Percentiles rank a stretch among this genome's conserved stretches.
Conservation (phyloP, 2,888 invertebrate genomes). For the Pinctada fucata region DNA sequence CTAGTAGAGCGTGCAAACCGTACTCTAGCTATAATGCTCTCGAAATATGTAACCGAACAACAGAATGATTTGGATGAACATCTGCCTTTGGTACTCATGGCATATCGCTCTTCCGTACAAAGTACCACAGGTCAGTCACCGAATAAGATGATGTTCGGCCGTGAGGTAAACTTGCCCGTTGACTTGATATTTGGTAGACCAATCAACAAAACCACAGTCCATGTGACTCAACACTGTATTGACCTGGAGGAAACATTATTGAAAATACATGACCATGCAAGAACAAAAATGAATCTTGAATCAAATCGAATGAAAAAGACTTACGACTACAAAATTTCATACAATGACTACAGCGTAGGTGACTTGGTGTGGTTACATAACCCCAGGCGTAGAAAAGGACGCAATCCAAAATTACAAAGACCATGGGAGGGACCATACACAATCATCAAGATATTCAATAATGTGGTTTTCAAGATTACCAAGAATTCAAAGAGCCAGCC, state of each 20-base stretch:
- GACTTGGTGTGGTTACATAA: slow-evolving; percentile 19
- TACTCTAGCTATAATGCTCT: slow-evolving; percentile 37
- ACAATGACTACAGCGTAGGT: slow-evolving; percentile 14
- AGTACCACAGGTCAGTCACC: slow-evolving; percentile 33
- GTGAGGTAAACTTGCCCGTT: slow-evolving; percentile 35
- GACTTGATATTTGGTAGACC: slow-evolving; percentile 29
- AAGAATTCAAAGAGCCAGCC: slow-evolving; percentile 3
- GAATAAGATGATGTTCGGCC: slow-evolving; percentile 39
- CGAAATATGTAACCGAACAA: slow-evolving; percentile 29
- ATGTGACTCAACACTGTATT: slow-evolving; percentile 5
- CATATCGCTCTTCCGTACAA: slow-evolving; percentile 39
- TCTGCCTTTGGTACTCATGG: slow-evolving; percentile 33
- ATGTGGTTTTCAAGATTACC: slow-evolving; percentile 11
- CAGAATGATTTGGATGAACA: slow-evolving; percentile 38
- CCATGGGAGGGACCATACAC: slow-evolving; percentile 17
- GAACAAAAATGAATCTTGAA: slow-evolving; percentile 4
- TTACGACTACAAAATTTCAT: slow-evolving; percentile 8
- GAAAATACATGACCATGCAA: slow-evolving; percentile 16
- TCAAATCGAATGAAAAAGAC: slow-evolving; percentile 14
- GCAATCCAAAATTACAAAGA: neutral
- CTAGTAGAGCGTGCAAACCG: slow-evolving; percentile 37
- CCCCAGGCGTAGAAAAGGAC: neutral
- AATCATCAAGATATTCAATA: slow-evolving; percentile 18
- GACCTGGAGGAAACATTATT: slow-evolving; percentile 8
- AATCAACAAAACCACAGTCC: neutral